These are phyloP conservation scores for Scaptomyza tumidula DNA, from an alignment of 2,888 invertebrate species.

Conservation along the genomic window DNA sequence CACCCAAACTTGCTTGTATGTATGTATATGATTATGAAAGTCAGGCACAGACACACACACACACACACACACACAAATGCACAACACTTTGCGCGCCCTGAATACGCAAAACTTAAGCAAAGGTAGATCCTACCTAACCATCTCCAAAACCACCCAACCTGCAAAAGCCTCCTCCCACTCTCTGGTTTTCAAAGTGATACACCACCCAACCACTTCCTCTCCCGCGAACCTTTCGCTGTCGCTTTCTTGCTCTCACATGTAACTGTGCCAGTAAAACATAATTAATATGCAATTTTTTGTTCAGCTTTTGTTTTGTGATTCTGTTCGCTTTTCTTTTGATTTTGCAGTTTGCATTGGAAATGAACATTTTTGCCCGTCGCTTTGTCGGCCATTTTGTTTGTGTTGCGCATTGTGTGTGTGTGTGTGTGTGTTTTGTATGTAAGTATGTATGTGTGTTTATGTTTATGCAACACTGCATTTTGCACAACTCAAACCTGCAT, in stretches of 20 bases:
- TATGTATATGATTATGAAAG: constrained; percentile 60
- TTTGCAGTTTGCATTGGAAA: constrained; percentile 48
- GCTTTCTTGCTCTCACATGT: constrained; percentile 43
- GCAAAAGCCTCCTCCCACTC: neutral
- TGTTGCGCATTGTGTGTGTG: constrained; percentile 41
- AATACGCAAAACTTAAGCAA: constrained; percentile 62
- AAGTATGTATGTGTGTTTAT: constrained; percentile 44
- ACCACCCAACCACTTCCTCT: neutral
- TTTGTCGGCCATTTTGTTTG: constrained; percentile 73
- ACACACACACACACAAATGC: constrained; percentile 33
- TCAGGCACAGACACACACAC: constrained; percentile 46
- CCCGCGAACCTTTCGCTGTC: neutral
- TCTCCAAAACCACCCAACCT: neutral
- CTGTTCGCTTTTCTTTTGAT: constrained; percentile 53
- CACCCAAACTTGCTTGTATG: constrained; percentile 16
- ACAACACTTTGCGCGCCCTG: constrained; percentile 74
- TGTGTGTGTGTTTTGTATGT: constrained; percentile 57
- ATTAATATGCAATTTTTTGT: constrained; percentile 77
- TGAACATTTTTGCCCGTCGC: constrained; percentile 42
- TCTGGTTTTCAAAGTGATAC: constrained; percentile 62
- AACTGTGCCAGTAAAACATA: constrained; percentile 79
- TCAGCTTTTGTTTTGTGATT: constrained; percentile 22
- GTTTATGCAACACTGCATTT: constrained; percentile 76
- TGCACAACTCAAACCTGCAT: constrained; percentile 74
- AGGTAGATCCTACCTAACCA: constrained; percentile 19